Base-by-base conservation (phyloP, 2,888 invertebrate species). In the Slavum lentiscoides region DNA sequence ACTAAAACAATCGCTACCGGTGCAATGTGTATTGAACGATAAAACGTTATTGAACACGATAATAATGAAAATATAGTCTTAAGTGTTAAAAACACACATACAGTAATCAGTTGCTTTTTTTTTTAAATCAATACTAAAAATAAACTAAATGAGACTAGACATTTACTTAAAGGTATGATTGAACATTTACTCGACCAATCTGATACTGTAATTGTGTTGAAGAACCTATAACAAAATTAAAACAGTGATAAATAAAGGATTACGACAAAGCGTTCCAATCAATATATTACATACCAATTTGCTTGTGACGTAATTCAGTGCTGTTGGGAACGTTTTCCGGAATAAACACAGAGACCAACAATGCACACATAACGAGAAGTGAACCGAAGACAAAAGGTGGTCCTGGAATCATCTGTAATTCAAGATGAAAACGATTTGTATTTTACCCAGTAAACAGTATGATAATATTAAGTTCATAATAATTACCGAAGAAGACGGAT, bases 381-480 rank as follows among this genome's bases (percentile, higher is more conserved):
- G 98, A 97, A 82, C 99, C 99, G 88, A 98, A 94, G 83, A 98
- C 95, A 88, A 99, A 99, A 19, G 99, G 98, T 82, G 99, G 99
- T 1, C 99, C 99, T 59, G 98, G 98, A 86, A 98, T 92, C 86
- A 96, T 88, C 89, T 94, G 88, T 83, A 88, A 86, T 67, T 0
- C 4, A 15, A 23, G 84, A 84, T 83, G 82, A 82, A 2, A 53
- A 19, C 4, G 9, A 55, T 21, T 7, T 53, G 37, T 55, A 53
- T 23, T 30, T 49, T 19, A 19, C 19, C 6, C 19, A 62, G 30
- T 11, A 58, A n/a, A n/a, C 53, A 53, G 43, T 66, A 64, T 21
- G 11, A 58, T 69, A 37, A 74, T n/a, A 19, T 53, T 39, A 37
- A 64, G 21, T 67, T 30, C 1, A 30, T 39, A 11, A 61, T 61